Base-by-base conservation (phyloP, 2,797 vertebrate genomes). In the Cygnus olor region DNA sequence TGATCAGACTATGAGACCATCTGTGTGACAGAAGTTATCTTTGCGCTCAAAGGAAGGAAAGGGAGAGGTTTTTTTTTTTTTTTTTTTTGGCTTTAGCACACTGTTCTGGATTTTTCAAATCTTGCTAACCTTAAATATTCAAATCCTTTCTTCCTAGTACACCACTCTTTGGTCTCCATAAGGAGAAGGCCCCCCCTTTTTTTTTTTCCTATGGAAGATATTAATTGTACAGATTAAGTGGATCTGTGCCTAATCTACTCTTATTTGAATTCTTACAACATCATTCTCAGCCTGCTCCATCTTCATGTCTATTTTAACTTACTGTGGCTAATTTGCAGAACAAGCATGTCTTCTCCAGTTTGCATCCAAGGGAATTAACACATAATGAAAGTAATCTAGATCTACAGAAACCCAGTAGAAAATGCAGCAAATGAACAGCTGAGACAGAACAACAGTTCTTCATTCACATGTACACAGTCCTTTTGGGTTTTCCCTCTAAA, bases 261-360 rank as follows among this genome's bases (percentile, higher is more conserved):
- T 80, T 85, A 74, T 16, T 77, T 85, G 53, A 57, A 27, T 86
- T 92, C n/a, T 56, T 76, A 71, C 14, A 69, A 11, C 11, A 42
- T 68, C 40, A 73, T 14, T 18, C 53, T 88, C 65, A 66, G 63
- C 21, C 66, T 86, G 36, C 73, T 95, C 68, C 40, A n/a, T 88
- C 53, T 92, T 82, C 74, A 60, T 28, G 30, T 77, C 58, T 66
- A 2, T 94, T 94, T 94, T 91, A 80, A 82, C 44, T 84, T 87
- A 34, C 15, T 91, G 71, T 63, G 61, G 68, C 66, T 94, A 68
- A 88, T 90, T 77, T 89, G 28, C 64, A 91, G 72, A 94, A 82
- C 49, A 80, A 88, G 57, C 36, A 60, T 80, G 36, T 83, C 36
- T 93, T 82, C 36, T 28, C 21, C 25, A 42, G 45, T 85, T 88